Evolutionary conservation across 1,140 invertebrate species (phyloP).

Genomic region (Lepidurus arcticus): DNA sequence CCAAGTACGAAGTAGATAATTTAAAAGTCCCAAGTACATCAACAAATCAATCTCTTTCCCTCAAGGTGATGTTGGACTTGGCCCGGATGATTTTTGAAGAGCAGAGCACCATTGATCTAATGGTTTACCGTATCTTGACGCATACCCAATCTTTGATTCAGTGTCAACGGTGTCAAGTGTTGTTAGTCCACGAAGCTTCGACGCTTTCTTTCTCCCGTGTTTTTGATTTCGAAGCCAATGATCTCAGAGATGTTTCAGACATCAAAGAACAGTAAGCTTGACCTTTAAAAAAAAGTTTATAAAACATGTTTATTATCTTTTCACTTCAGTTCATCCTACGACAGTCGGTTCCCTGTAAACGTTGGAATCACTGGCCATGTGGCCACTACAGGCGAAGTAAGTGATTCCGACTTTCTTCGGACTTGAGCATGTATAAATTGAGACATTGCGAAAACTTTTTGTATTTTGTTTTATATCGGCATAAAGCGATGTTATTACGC

Average conservation of each 20-base stretch:
- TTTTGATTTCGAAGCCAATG: slow-evolving; percentile 82
- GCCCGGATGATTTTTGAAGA: slow-evolving; percentile 95
- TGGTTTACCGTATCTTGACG: slow-evolving; percentile 87
- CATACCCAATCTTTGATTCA: slow-evolving; percentile 91
- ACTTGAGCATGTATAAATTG: background rate
- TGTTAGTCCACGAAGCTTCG: slow-evolving; percentile 79
- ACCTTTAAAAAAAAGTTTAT: background rate
- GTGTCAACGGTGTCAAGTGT: slow-evolving; percentile 84
- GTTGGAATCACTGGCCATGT: slow-evolving; percentile 93
- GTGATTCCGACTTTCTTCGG: slow-evolving; percentile 37
- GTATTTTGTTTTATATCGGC: no score
- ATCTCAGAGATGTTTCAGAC: slow-evolving; percentile 67
- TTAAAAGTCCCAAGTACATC: slow-evolving; percentile 1
- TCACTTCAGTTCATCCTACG: slow-evolving; percentile 60
- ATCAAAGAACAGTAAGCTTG: slow-evolving; percentile 59
- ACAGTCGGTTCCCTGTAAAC: slow-evolving; percentile 91
- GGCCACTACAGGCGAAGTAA: slow-evolving; percentile 90
- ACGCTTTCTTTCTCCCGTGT: slow-evolving; percentile 83
- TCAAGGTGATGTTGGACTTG: slow-evolving; percentile 78
- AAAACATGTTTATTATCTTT: background rate
- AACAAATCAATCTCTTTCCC: slow-evolving; percentile 32
- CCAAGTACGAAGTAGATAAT: slow-evolving; percentile 54
- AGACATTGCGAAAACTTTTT: background rate
- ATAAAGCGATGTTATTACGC: background rate
- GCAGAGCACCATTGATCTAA: slow-evolving; percentile 90